Evolutionary conservation across 1,140 invertebrate species (phyloP).

Genomic region (Conus betulinus): DNA sequence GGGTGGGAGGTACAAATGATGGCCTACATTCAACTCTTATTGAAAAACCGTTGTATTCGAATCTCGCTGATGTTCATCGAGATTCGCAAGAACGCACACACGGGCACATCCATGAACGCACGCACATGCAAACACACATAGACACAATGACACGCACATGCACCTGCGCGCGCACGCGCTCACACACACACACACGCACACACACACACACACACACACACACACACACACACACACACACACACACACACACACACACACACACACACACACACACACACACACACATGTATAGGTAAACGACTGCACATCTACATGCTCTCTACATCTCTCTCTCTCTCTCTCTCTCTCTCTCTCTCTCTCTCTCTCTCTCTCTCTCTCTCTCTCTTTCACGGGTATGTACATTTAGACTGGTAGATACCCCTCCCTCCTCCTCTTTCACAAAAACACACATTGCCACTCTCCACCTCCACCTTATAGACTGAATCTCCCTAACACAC

Average conservation of each 20-base stretch:
- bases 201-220: too few relatives aligned
- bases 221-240: neutral
- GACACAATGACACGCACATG: neutral
- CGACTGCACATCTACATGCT: neutral
- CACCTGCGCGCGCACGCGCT: neutral
- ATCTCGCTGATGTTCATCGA: neutral
- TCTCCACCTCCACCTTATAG: too few relatives aligned
- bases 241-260: neutral
- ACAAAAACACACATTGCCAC: too few relatives aligned
- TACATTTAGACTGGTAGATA: too few relatives aligned
- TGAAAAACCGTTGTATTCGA: neutral
- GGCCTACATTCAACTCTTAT: too few relatives aligned
- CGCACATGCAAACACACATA: neutral
- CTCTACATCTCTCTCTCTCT: too few relatives aligned
- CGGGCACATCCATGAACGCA: neutral
- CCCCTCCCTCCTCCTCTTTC: too few relatives aligned
- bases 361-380: too few relatives aligned
- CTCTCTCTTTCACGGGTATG: too few relatives aligned
- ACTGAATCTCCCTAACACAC: too few relatives aligned
- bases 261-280: neutral
- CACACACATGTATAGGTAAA: neutral
- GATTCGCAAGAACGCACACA: neutral
- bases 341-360: too few relatives aligned
- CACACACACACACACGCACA: neutral
- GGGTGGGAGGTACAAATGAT: neutral